Evolutionary conservation across 1,140 invertebrate species (phyloP).

Genomic region (Orius insidiosus): DNA sequence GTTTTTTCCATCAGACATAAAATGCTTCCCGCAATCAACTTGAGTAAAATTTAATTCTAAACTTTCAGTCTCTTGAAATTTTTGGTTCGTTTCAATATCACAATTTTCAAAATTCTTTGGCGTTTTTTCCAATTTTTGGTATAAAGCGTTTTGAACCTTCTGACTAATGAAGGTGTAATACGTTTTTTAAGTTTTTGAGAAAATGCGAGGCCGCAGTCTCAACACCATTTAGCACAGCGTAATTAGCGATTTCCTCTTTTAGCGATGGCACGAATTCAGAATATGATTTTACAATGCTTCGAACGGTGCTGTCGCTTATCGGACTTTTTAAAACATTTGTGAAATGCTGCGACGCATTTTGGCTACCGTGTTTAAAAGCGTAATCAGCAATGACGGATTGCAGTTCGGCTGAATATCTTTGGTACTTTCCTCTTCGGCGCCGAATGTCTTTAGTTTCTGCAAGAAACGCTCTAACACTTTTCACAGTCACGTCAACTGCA

Average conservation of each 20-base stretch:
- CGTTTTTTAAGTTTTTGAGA: constrained; percentile 21
- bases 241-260: constrained; percentile 25
- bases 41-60: no score
- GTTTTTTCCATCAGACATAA: no score
- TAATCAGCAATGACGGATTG: constrained; percentile 25
- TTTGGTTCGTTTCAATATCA: neutral
- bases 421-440: constrained; percentile 25
- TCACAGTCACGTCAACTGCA: constrained; percentile 20
- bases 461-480: constrained; percentile 23
- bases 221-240: constrained; percentile 23
- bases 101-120: constrained; percentile 1
- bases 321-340: constrained; percentile 22
- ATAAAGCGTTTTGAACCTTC: constrained; percentile 24
- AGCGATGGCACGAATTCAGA: constrained; percentile 22
- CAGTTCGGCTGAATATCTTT: constrained; percentile 24
- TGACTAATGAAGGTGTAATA: constrained; percentile 22
- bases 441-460: constrained; percentile 24
- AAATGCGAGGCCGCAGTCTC: constrained; percentile 23
- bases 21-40: no score
- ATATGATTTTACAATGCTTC: constrained; percentile 26
- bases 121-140: constrained; percentile 9
- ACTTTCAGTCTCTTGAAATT: no score
- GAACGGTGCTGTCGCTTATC: constrained; percentile 26
- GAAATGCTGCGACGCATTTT: constrained; percentile 22
- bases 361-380: constrained; percentile 23